A percentile compares a stretch with the other conserved stretches of the same genome.
These are phyloP conservation scores for Cirrhinus mrigala DNA, from an alignment of 2,797 vertebrate genomes.

Conservation along the genomic window DNA sequence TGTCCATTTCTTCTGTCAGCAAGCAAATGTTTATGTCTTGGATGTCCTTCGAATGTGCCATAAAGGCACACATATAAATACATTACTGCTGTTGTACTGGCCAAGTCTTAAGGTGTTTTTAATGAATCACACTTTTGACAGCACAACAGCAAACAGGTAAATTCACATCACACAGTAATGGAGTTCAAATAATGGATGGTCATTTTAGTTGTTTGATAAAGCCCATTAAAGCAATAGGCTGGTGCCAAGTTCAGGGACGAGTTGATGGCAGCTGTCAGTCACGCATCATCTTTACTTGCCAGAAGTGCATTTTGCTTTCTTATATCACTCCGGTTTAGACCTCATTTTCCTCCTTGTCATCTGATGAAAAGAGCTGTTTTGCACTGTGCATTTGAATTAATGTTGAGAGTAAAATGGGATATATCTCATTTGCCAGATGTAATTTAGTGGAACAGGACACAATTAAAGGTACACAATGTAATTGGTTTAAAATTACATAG, in stretches of 20 bases:
- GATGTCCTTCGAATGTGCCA: not conserved
- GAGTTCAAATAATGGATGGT: not conserved
- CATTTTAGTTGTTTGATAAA: not conserved
- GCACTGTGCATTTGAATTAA: constrained; percentile 27
- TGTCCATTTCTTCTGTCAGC: not conserved
- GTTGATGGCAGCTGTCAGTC: constrained; percentile 50
- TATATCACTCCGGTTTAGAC: constrained; percentile 13
- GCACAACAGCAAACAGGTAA: not conserved
- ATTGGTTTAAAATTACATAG: not conserved
- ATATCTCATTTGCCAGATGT: not conserved
- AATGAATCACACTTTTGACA: constrained; percentile 22
- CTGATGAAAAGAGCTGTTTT: constrained; percentile 17
- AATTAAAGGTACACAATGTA: constrained; percentile 2
- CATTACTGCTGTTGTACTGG: not conserved
- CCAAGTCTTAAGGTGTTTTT: not conserved
- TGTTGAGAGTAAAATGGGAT: not conserved
- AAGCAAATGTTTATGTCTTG: not conserved
- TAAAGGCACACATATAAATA: not conserved
- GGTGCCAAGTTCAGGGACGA: constrained; percentile 34
- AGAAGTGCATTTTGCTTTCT: constrained; percentile 18
- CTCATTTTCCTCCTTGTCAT: constrained; percentile 7
- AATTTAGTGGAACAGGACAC: constrained; percentile 25
- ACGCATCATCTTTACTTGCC: not conserved
- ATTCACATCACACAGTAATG: not conserved
- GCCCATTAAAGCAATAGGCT: not conserved